Conservation (phyloP, 2,888 invertebrate species). For the Aleiodes alternator region DNA sequence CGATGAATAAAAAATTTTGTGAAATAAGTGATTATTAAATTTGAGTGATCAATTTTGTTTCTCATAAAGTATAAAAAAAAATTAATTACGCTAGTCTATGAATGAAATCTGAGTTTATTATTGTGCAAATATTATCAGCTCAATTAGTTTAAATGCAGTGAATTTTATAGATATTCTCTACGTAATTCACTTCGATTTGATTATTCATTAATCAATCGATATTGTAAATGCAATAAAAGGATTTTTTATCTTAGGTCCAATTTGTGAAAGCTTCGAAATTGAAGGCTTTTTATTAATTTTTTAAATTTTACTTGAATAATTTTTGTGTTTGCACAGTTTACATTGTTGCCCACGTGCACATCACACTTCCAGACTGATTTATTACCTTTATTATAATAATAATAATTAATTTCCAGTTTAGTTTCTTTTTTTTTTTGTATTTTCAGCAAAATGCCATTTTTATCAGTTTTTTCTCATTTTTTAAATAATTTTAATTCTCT, state of each 20-base stretch:
- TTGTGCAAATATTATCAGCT: constrained; percentile 30
- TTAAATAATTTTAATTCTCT: constrained; percentile 69
- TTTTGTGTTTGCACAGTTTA: constrained; percentile 59
- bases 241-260: constrained; percentile 7
- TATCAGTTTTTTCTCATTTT: constrained; percentile 25
- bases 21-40: neutral
- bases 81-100: constrained; percentile 44
- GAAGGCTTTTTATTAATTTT: constrained; percentile 56
- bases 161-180: constrained; percentile 3
- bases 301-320: constrained; percentile 31
- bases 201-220: constrained; percentile 1
- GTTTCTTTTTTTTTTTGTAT: constrained; percentile 24
- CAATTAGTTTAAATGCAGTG: constrained; percentile 19
- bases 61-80: constrained; percentile 34
- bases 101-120: constrained; percentile 33
- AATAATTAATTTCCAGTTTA: constrained; percentile 37
- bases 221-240: neutral
- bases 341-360: constrained; percentile 71
- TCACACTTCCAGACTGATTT: constrained; percentile 72
- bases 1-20: neutral
- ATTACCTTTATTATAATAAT: constrained; percentile 15
- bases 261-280: constrained; percentile 58
- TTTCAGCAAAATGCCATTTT: constrained; percentile 30
- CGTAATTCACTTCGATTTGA: no score
- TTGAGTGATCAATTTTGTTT: neutral